Percentiles rank a stretch among this genome's conserved stretches.
Evolutionary conservation across 2,888 invertebrate species (phyloP).

Genomic region (Caenorhabditis sp.): DNA sequence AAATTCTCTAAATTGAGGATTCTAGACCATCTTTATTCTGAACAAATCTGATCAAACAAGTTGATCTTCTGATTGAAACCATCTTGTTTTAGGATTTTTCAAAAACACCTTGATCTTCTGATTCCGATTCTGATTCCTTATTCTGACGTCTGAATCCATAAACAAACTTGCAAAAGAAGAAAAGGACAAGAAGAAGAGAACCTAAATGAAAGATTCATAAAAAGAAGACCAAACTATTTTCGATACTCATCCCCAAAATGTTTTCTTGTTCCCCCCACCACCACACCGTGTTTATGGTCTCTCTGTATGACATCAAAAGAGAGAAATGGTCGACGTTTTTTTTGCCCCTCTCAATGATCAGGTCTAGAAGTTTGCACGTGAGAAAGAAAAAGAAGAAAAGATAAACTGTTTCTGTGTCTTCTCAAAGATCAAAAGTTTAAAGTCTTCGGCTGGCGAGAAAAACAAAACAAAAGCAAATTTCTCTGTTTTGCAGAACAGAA

Average conservation of each 20-base stretch:
- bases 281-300: background rate
- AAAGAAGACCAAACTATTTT: slow-evolving; percentile 7
- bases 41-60: too few relatives aligned
- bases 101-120: slow-evolving; percentile 11
- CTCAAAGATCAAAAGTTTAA: slow-evolving; percentile 58
- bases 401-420: slow-evolving; percentile 40
- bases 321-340: background rate
- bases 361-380: slow-evolving; percentile 26
- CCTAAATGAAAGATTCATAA: slow-evolving; percentile 32
- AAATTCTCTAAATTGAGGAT: too few relatives aligned
- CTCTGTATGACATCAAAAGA: slow-evolving; percentile 4
- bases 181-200: background rate
- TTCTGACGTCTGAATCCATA: background rate
- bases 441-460: slow-evolving; percentile 29
- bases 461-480: slow-evolving; percentile 23
- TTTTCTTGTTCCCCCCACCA: too few relatives aligned
- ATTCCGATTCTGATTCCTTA: too few relatives aligned
- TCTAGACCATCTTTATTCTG: too few relatives aligned
- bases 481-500: too few relatives aligned
- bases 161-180: background rate
- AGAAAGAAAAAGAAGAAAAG: slow-evolving; percentile 18
- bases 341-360: slow-evolving; percentile 29
- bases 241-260: too few relatives aligned
- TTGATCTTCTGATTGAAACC: too few relatives aligned
- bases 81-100: background rate